Evolutionary conservation across 2,888 invertebrate species (phyloP).

Genomic region (Pristionchus exspectatus): DNA sequence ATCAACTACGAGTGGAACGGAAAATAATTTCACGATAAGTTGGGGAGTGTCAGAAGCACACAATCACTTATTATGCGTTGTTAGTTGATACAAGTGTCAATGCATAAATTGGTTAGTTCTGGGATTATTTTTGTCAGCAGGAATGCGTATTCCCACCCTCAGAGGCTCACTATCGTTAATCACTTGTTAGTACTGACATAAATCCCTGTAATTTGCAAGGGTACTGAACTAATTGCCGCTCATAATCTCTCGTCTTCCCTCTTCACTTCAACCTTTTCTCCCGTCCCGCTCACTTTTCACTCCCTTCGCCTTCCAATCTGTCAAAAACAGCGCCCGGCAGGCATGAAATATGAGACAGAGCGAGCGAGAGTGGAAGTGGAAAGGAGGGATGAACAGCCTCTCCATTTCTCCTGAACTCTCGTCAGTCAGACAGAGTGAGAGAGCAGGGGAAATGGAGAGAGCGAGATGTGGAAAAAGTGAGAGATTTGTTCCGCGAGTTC

Average conservation of each 20-base stretch:
- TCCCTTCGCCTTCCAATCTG: constrained; percentile 30
- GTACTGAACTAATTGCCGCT: background rate
- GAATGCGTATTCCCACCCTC: too few relatives aligned
- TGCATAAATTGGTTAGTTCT: too few relatives aligned
- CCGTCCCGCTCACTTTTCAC: background rate
- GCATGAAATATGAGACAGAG: constrained; percentile 45
- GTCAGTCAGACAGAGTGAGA: background rate
- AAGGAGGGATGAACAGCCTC: background rate
- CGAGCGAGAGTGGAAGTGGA: constrained; percentile 18
- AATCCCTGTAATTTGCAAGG: background rate
- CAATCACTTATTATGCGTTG: too few relatives aligned
- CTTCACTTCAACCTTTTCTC: constrained; percentile 2
- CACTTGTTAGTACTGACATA: background rate
- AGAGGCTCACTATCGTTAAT: background rate
- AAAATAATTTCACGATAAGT: too few relatives aligned
- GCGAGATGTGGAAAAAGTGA: background rate
- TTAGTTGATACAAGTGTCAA: too few relatives aligned
- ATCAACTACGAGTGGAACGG: too few relatives aligned
- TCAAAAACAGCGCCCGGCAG: constrained; percentile 40
- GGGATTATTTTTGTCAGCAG: too few relatives aligned
- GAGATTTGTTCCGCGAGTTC: background rate
- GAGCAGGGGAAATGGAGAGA: background rate
- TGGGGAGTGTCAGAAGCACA: too few relatives aligned
- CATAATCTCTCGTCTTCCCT: background rate
- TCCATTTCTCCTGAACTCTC: background rate